Base-by-base conservation (phyloP, 2,888 invertebrate genomes). In the Cyrtodaria siliqua region DNA sequence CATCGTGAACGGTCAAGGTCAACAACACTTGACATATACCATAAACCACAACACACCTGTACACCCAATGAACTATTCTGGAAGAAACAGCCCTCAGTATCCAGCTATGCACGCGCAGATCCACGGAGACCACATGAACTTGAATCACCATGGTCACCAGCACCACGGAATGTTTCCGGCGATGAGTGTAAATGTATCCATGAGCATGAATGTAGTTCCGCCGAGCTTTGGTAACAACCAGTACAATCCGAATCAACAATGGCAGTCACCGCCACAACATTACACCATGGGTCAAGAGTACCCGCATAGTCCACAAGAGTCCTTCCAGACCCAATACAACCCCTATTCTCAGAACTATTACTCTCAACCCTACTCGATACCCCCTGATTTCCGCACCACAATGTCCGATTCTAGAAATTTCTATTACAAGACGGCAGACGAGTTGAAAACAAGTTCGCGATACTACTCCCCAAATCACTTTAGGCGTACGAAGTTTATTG, bases 131-230 rank as follows among this genome's bases (percentile, higher is more conserved):
- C 74, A 79, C 68, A 74, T 85, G 47, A 79, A 77, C 68, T 50
- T 79, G 42, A n/a, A n/a, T n/a, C 59, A 72, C 33, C 60, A 73
- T 33, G 61, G 67, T 16, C 73, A 73, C 33, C 81, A 74, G 26
- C 81, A 86, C 63, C 78, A 79, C 40, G 71, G 79, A 55, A 72
- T 87, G 82, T 97, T 97, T 92, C 97, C 98, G 70, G 96, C 97
- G 89, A 98, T 98, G 98, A 97, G 97, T 90, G 98, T 98, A 83
- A 98, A 98, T 91, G 97, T 98, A 0, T 97, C 97, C 86, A 98
- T 98, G 98, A 98, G 98, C 93, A 98, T 98, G 98, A 98, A 98
- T 69, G 98, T 98, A 96, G 93, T 94, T 67, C 93, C 94, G 14
- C 83, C 87, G 6, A 83, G 83, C 47, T 81, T 86, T 33, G 87